These are phyloP conservation scores for Dolomedes plantarius DNA, from an alignment of 2,888 invertebrate species.

Conservation along the genomic window DNA sequence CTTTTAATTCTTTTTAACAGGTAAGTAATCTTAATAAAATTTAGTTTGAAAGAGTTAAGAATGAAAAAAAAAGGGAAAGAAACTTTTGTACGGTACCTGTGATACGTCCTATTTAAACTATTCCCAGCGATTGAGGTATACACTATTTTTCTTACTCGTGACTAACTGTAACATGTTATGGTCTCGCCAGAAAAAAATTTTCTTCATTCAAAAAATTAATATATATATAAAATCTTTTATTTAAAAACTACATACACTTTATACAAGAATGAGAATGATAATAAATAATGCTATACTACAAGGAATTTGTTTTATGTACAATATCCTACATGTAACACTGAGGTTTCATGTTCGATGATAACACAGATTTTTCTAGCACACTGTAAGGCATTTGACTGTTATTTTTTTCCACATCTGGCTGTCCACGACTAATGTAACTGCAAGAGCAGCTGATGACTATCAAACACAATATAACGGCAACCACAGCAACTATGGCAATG, in stretches of 20 bases:
- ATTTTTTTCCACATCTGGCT: constrained; percentile 60
- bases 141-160: too few relatives aligned
- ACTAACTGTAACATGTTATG: too few relatives aligned
- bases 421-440: constrained; percentile 59
- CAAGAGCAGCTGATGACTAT: constrained; percentile 71
- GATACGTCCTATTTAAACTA: too few relatives aligned
- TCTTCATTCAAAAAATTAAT: constrained; percentile 10
- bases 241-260: constrained; percentile 59
- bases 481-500: constrained; percentile 70
- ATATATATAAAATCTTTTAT: constrained; percentile 58
- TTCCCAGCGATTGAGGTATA: too few relatives aligned
- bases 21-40: too few relatives aligned
- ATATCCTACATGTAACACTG: constrained; percentile 70
- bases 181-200: too few relatives aligned
- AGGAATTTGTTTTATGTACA: constrained; percentile 28
- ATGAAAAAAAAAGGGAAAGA: too few relatives aligned
- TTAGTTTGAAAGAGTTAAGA: too few relatives aligned
- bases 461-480: constrained; percentile 70
- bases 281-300: constrained; percentile 64
- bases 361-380: constrained; percentile 54
- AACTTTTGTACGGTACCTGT: too few relatives aligned
- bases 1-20: too few relatives aligned
- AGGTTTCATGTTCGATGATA: constrained; percentile 68
- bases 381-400: constrained; percentile 62
- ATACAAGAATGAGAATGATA: constrained; percentile 48